These are phyloP conservation scores for Acrocera orbiculus DNA, from an alignment of 2,888 invertebrate species.

Conservation along the genomic window DNA sequence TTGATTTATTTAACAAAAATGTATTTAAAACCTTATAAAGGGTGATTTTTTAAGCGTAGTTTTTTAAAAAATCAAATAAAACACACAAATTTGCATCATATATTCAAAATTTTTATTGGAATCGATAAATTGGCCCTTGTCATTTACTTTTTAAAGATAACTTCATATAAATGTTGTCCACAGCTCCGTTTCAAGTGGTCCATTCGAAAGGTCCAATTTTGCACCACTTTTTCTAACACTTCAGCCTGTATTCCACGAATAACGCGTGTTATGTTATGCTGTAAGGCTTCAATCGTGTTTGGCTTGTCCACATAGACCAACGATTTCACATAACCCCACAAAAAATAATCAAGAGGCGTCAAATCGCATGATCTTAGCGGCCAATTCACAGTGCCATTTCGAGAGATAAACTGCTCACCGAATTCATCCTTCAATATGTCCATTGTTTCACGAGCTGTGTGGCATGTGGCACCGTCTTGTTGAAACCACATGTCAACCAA, in stretches of 20 bases:
- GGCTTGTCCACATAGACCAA: not conserved
- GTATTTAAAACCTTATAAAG: too few relatives aligned
- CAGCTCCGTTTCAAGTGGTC: not conserved
- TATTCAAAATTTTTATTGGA: too few relatives aligned
- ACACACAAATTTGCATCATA: too few relatives aligned
- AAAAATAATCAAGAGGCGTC: not conserved
- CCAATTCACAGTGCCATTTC: not conserved
- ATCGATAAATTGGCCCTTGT: too few relatives aligned
- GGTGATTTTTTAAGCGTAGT: too few relatives aligned
- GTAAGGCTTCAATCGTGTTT: not conserved
- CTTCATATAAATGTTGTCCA: not conserved
- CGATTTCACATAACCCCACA: not conserved
- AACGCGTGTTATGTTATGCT: not conserved
- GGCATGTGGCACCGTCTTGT: too few relatives aligned
- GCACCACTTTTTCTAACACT: not conserved
- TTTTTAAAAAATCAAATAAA: too few relatives aligned
- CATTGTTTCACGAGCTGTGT: not conserved
- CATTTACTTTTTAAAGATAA: too few relatives aligned
- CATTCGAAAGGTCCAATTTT: not conserved
- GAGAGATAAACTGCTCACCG: not conserved
- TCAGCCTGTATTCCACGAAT: not conserved
- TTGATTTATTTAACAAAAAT: too few relatives aligned
- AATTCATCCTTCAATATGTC: not conserved
- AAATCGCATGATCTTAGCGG: not conserved
- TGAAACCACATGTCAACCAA: not conserved